Evolutionary conservation across 2,888 invertebrate species (phyloP), one percentile per base, ranked within the genome.

Genomic region (Pimpla rufipes): DNA sequence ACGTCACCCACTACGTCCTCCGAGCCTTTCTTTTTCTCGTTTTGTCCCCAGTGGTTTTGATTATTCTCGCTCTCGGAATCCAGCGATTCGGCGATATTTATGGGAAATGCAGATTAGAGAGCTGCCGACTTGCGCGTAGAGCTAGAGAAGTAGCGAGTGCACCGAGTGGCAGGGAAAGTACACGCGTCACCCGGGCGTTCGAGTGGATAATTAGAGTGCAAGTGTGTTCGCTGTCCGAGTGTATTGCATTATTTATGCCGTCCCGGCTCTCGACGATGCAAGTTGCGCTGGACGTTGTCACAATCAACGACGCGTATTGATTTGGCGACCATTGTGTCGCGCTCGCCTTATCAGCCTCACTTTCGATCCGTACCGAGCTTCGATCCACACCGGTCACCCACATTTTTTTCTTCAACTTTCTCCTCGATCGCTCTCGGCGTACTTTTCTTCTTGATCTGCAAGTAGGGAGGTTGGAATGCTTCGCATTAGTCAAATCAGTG

Each of bases 181-280:
- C 10, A 62, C n/a, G 47, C 76, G 73, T 77, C 76, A 73, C 57
- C 29, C 57, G 76, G 45, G 70, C 76, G 55, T 76, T 81, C 57
- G 66, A 81, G 66, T 77, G 71, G 50, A 73, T 77, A 77, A 77
- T 77, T 73, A 67, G 57, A 47, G 57, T 73, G 67, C 59, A 52
- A 67, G 52, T 45, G 47, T 29, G 57, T 29, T 42, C 47, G 47
- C 50, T 66, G 50, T 29, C 50, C 47, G 66, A 66, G 76, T 59
- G 29, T 67, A 67, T 37, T 81, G 76, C 67, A 74, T 82, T 67
- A 77, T 81, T 81, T 73, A 81, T 77, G 77, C 77, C 16, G 76
- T 66, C 77, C 67, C 47, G 23, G 70, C 57, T 50, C 18, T 57
- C 50, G 68, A n/a, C 40, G 29, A 74, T 47, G 35, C 18, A 18